phyloP scores from a whole-genome alignment of 2,797 vertebrate species.

The Loris lydekkerianus region DNA sequence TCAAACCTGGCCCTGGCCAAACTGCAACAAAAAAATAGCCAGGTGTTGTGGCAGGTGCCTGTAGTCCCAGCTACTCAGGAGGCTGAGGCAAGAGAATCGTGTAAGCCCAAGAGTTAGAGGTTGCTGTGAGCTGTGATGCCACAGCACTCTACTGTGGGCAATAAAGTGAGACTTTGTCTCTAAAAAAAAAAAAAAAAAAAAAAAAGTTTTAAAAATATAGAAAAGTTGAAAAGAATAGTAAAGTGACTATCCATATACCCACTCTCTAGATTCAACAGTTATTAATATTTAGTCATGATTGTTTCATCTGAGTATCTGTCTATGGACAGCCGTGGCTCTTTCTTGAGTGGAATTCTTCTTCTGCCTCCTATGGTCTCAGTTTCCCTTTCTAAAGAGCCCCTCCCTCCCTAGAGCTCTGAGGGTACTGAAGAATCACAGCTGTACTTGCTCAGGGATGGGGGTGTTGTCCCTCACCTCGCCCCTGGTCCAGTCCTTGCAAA shows the following conservation, averaged over 20 bases:
- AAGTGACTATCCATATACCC: not conserved
- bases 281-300: constrained; percentile 4
- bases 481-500: not conserved
- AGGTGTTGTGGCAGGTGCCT: too few relatives aligned
- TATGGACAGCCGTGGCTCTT: not conserved
- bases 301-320: constrained; percentile 2
- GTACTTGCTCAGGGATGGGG: not conserved
- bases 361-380: constrained; percentile 38
- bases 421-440: not conserved
- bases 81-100: too few relatives aligned
- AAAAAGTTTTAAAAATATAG: not conserved
- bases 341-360: not conserved
- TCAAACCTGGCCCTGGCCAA: too few relatives aligned
- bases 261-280: not conserved
- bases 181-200: too few relatives aligned
- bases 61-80: too few relatives aligned
- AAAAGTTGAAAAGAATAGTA: constrained; percentile 12
- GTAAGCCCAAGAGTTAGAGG: too few relatives aligned
- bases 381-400: constrained; percentile 27
- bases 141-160: too few relatives aligned
- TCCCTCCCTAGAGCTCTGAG: not conserved
- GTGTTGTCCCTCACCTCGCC: not conserved
- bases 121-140: too few relatives aligned
- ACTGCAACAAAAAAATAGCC: too few relatives aligned
- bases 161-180: too few relatives aligned